Evolutionary conservation across 2,797 vertebrate species (phyloP).

Genomic region (Apogon talboti): DNA sequence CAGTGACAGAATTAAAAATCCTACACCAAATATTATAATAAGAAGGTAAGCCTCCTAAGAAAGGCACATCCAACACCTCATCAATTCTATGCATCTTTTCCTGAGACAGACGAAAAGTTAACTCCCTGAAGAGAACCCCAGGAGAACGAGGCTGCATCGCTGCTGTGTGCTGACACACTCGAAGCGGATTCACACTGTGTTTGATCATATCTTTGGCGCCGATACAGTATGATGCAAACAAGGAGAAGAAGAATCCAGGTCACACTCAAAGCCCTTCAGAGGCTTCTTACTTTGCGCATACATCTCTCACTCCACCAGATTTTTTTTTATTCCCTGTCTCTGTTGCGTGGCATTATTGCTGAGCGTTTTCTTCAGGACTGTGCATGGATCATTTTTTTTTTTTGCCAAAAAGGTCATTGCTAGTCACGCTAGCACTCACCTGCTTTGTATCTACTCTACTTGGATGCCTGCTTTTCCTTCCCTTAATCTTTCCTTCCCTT

Average conservation of each 20-base stretch:
- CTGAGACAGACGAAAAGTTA: constrained; percentile 43
- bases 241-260: constrained; percentile 73
- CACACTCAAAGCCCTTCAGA: constrained; percentile 61
- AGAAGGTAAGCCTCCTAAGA: constrained; percentile 15
- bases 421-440: constrained; percentile 34
- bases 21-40: constrained; percentile 36
- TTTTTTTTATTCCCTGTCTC: constrained; percentile 35
- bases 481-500: neutral
- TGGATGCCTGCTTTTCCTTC: constrained; percentile 13
- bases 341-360: constrained; percentile 56
- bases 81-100: constrained; percentile 43
- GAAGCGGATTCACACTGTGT: constrained; percentile 63
- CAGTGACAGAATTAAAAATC: constrained; percentile 12
- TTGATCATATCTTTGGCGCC: constrained; percentile 71
- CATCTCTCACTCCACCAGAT: constrained; percentile 48
- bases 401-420: constrained; percentile 25
- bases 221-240: constrained; percentile 69
- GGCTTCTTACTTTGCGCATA: constrained; percentile 57
- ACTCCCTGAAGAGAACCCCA: constrained; percentile 46
- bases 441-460: constrained; percentile 19
- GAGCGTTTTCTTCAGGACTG: constrained; percentile 16
- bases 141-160: constrained; percentile 32
- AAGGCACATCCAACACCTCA: constrained; percentile 43
- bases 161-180: constrained; percentile 59
- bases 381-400: constrained; percentile 25